These are phyloP conservation scores for Opisthocomus hoazin DNA, from an alignment of 2,113 vertebrate genomes.

Conservation along the genomic window DNA sequence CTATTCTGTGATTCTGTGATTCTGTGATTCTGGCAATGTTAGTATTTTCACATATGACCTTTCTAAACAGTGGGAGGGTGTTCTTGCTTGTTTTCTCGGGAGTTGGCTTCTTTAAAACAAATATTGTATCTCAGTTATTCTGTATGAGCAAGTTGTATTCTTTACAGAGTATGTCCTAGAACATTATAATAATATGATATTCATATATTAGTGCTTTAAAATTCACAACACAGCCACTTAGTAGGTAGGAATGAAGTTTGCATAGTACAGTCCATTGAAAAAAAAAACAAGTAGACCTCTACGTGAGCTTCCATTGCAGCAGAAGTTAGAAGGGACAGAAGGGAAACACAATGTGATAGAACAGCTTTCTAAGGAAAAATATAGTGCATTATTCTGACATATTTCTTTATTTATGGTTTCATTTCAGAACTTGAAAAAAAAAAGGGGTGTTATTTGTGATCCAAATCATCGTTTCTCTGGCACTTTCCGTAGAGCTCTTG, in stretches of 20 bases:
- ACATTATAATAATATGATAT: no score
- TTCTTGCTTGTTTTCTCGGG: background rate
- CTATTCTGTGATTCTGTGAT: no score
- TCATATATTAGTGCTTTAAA: background rate
- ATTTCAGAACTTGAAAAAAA: background rate
- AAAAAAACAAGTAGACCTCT: background rate
- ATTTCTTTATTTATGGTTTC: constrained; percentile 12
- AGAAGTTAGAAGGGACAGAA: background rate
- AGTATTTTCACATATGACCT: background rate
- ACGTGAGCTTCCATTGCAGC: background rate
- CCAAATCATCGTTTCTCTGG: background rate
- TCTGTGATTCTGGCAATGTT: background rate
- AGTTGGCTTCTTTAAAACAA: background rate
- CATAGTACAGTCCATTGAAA: background rate
- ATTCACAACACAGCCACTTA: background rate
- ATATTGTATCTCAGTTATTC: background rate
- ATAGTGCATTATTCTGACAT: background rate
- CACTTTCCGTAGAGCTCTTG: background rate
- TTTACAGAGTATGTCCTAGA: background rate
- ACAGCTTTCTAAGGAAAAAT: background rate
- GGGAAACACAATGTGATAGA: background rate
- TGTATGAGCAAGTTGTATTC: background rate
- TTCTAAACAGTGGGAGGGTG: background rate
- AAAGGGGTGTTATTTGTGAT: background rate
- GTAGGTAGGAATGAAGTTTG: background rate